These are phyloP conservation scores for Bimastos eiseni DNA, from an alignment of 2,888 invertebrate genomes.

Conservation along the genomic window DNA sequence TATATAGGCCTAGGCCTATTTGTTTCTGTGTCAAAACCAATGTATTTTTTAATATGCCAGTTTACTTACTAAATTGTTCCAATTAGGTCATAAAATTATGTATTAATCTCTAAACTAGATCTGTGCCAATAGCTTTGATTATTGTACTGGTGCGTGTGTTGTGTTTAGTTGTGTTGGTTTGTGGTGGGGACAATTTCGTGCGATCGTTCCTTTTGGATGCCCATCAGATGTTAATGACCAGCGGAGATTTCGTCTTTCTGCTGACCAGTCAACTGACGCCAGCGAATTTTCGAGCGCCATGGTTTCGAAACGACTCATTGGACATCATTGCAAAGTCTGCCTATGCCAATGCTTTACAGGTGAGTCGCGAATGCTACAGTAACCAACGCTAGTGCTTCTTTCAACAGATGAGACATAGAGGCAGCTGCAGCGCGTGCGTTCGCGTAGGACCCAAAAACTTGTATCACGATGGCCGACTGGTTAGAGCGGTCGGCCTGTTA, in stretches of 20 bases:
- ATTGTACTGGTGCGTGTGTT: not conserved
- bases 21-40: no score
- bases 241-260: slow-evolving; percentile 32
- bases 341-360: not conserved
- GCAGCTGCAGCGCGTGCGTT: no score
- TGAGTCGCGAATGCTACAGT: not conserved
- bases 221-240: not conserved
- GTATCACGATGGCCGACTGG: no score
- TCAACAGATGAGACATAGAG: not conserved
- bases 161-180: slow-evolving; percentile 1
- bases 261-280: slow-evolving; percentile 32
- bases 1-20: no score
- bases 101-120: no score
- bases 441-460: no score
- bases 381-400: no score
- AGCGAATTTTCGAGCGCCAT: not conserved
- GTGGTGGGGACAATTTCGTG: not conserved
- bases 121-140: no score
- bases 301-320: slow-evolving; percentile 21
- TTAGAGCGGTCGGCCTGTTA: no score
- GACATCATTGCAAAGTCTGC: not conserved
- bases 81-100: no score
- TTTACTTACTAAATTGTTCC: no score
- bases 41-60: no score
- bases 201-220: not conserved